Evolutionary conservation across 2,888 invertebrate genomes (phyloP).

Genomic region (Cinara cedri): DNA sequence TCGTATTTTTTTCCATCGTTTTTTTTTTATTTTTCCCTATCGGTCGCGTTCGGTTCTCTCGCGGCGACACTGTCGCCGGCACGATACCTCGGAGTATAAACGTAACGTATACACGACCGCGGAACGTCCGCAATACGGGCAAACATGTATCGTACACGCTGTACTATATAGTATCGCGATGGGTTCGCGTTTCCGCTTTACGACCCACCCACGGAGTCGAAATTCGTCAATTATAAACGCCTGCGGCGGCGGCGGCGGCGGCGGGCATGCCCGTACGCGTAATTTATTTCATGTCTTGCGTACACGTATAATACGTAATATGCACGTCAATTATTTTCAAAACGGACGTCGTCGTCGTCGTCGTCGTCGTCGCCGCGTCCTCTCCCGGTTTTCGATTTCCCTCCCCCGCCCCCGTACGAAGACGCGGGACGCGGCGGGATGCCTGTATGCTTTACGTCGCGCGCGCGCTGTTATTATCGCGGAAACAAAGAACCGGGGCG

Average conservation of each 20-base stretch:
- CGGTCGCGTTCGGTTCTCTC: slow-evolving; percentile 18
- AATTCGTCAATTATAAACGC: slow-evolving; percentile 30
- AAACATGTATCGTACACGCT: too few relatives aligned
- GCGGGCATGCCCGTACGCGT: too few relatives aligned
- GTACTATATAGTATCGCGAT: too few relatives aligned
- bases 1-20: too few relatives aligned
- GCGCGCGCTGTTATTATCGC: not conserved
- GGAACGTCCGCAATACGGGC: too few relatives aligned
- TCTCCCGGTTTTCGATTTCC: slow-evolving; percentile 24
- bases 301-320: not conserved
- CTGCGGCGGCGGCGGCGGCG: too few relatives aligned
- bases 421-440: slow-evolving; percentile 19
- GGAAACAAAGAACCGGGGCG: slow-evolving; percentile 49
- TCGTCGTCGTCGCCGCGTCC: slow-evolving; percentile 25
- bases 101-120: too few relatives aligned
- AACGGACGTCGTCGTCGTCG: slow-evolving; percentile 37
- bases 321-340: slow-evolving; percentile 47
- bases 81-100: too few relatives aligned
- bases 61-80: not conserved
- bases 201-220: slow-evolving; percentile 23
- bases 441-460: not conserved
- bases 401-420: too few relatives aligned
- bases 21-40: slow-evolving; percentile 9
- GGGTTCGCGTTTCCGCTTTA: too few relatives aligned
- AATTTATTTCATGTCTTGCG: too few relatives aligned